Percentiles rank a stretch among this genome's conserved stretches.
Evolutionary conservation across 2,113 vertebrate genomes (phyloP).

Genomic region (Cettia cetti): DNA sequence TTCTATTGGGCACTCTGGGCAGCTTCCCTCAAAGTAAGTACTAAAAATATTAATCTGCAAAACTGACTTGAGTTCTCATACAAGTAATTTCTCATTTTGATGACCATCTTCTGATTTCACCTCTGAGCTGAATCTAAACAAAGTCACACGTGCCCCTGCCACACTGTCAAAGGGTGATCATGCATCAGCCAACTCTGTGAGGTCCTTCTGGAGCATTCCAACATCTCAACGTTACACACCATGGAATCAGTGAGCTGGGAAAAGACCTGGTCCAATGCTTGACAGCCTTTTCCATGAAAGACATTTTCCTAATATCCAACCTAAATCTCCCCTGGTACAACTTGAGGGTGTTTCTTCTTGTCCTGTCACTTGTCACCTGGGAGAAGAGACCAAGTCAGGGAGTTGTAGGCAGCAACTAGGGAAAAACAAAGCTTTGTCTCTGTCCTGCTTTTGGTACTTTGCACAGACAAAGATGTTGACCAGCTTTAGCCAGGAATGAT

Average conservation of each 20-base stretch:
- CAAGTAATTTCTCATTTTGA: background rate
- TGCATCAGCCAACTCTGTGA: background rate
- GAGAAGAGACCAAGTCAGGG: background rate
- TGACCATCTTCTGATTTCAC: background rate
- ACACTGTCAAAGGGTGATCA: background rate
- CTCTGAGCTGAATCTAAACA: background rate
- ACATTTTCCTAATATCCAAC: background rate
- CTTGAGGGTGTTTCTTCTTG: background rate
- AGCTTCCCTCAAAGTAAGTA: background rate
- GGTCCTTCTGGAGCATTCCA: background rate
- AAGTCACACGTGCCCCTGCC: background rate
- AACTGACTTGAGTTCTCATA: background rate
- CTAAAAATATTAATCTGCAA: background rate
- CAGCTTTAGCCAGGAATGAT: background rate
- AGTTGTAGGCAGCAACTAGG: background rate
- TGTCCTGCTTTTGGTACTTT: background rate
- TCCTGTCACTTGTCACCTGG: background rate
- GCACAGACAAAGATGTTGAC: background rate
- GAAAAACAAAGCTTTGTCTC: background rate
- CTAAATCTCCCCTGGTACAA: background rate
- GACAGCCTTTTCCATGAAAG: background rate
- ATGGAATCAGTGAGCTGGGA: background rate
- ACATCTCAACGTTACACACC: accelerated
- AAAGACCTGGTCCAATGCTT: background rate
- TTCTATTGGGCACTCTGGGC: background rate